A percentile compares a stretch with the other conserved stretches of the same genome.
Evolutionary conservation across 53 echinoderm and acorn worm species (phyloP).

Genomic region (Holothuria leucospilota): DNA sequence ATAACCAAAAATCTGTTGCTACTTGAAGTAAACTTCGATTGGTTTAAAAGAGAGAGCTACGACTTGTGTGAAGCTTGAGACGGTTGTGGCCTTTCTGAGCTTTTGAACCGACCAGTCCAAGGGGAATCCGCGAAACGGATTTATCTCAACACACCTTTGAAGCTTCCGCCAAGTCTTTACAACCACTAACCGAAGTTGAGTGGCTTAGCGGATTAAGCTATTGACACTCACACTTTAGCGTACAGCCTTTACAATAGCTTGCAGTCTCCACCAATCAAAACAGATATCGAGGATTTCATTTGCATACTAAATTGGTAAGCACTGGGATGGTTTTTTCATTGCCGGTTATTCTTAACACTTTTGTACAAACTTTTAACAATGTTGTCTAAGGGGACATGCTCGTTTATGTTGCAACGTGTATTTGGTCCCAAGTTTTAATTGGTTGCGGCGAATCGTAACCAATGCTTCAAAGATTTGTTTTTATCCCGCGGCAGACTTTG

Average conservation of each 20-base stretch:
- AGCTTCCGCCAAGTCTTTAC: background rate
- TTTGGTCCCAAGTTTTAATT: background rate
- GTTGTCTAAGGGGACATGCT: background rate
- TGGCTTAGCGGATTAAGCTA: constrained; percentile 24
- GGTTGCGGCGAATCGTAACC: background rate
- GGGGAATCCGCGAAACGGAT: background rate
- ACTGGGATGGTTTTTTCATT: too few relatives aligned
- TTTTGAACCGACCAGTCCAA: background rate
- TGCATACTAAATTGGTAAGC: too few relatives aligned
- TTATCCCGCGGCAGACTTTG: constrained; percentile 2
- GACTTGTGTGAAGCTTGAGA: too few relatives aligned
- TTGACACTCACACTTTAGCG: background rate
- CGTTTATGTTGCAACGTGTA: constrained; percentile 10
- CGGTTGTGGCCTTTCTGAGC: background rate
- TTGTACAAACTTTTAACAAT: background rate
- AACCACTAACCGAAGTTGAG: background rate
- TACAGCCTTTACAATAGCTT: background rate
- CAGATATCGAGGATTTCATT: too few relatives aligned
- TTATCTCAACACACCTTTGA: background rate
- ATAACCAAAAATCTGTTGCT: too few relatives aligned
- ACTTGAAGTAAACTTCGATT: too few relatives aligned
- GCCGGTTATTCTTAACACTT: too few relatives aligned
- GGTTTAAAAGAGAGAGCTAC: too few relatives aligned
- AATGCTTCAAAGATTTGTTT: background rate
- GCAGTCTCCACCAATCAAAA: too few relatives aligned